phyloP scores from a whole-genome alignment of 2,888 invertebrate genomes.

The Petrolisthes cinctipes region DNA sequence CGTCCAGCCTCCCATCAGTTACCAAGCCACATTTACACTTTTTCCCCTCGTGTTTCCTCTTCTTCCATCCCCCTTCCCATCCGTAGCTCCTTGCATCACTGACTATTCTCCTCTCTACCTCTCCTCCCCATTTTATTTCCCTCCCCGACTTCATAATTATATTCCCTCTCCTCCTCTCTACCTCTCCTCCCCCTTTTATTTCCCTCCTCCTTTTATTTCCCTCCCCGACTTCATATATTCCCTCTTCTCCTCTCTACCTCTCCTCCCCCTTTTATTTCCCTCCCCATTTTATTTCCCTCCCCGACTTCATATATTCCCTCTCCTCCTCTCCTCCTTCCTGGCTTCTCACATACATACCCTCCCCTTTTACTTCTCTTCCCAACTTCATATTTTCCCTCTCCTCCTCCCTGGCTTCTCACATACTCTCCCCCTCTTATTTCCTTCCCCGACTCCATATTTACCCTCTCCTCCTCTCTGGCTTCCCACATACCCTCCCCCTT shows the following conservation, averaged over 20 bases:
- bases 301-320: not conserved
- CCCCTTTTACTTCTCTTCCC: not conserved
- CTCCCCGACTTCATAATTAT: no score
- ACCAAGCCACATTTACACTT: not conserved
- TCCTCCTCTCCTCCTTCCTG: slow-evolving; percentile 3
- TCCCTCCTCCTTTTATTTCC: not conserved
- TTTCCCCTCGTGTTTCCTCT: not conserved
- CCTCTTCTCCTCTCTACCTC: no score
- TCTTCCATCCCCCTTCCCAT: not conserved
- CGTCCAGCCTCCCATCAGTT: not conserved
- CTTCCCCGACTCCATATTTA: no score
- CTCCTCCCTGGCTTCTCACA: no score
- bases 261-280: no score
- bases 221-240: not conserved
- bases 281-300: not conserved
- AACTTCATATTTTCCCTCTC: not conserved
- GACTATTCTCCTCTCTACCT: not conserved
- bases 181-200: no score
- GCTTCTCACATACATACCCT: no score
- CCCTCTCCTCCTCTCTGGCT: no score
- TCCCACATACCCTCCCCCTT: no score
- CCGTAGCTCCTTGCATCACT: not conserved
- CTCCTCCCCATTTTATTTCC: no score
- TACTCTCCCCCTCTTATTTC: no score
- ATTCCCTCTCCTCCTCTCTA: no score